phyloP scores from a whole-genome alignment of 2,888 invertebrate genomes.

The Nebria salina region DNA sequence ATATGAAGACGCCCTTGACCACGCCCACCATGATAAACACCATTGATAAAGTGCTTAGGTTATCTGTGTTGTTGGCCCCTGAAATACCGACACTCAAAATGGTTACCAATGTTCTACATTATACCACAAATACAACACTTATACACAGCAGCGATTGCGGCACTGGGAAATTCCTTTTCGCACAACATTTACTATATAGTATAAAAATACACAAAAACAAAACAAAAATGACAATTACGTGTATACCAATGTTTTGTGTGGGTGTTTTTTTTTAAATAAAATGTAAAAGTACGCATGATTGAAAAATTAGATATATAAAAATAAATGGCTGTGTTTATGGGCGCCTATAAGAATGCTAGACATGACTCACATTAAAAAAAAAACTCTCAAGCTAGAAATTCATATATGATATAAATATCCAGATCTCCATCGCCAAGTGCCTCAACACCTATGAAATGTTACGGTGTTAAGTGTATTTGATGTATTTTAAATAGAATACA shows the following conservation, averaged over 20 bases:
- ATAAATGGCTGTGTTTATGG: not conserved
- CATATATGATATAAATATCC: not conserved
- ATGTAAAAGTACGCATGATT: too few relatives aligned
- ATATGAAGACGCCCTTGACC: conserved; percentile 94
- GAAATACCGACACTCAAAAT: conserved; percentile 58
- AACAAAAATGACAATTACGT: too few relatives aligned
- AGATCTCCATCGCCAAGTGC: not conserved
- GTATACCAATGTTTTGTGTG: too few relatives aligned
- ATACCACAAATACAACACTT: conserved; percentile 49
- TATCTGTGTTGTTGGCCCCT: conserved; percentile 81
- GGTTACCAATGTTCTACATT: conserved; percentile 10
- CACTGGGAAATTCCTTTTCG: not conserved
- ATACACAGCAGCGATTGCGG: conserved; percentile 43
- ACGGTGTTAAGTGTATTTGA: not conserved
- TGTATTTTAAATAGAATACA: not conserved
- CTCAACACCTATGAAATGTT: too few relatives aligned
- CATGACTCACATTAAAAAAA: not conserved
- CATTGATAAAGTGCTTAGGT: conserved; percentile 89
- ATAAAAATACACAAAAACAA: too few relatives aligned
- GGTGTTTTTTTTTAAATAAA: too few relatives aligned
- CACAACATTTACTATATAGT: not conserved
- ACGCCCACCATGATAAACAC: conserved; percentile 92
- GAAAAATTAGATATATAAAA: too few relatives aligned
- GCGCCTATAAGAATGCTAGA: not conserved
- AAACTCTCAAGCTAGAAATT: not conserved